These are phyloP conservation scores for Araneus ventricosus DNA, from an alignment of 1,140 invertebrate species.

Conservation along the genomic window DNA sequence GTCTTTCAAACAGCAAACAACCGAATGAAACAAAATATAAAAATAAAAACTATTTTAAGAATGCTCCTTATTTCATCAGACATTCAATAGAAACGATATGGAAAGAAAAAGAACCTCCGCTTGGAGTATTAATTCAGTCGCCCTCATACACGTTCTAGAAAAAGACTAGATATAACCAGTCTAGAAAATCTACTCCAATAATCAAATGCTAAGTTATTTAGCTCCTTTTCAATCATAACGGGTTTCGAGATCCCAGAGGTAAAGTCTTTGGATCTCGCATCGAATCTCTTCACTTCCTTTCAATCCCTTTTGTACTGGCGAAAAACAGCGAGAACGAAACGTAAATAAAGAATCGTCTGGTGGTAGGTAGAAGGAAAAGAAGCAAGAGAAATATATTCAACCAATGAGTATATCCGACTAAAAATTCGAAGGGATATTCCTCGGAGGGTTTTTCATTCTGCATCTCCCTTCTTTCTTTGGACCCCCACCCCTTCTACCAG, in stretches of 20 bases:
- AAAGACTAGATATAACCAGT: not conserved
- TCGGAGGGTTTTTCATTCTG: slow-evolving; percentile 67
- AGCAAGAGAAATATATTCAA: slow-evolving; percentile 62
- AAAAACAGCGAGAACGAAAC: slow-evolving; percentile 53
- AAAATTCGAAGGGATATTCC: slow-evolving; percentile 72
- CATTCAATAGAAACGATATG: not conserved
- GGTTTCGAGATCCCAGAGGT: slow-evolving; percentile 18
- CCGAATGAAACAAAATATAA: not conserved
- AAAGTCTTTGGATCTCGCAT: not conserved
- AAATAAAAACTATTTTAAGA: not conserved
- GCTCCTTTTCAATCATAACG: slow-evolving; percentile 69
- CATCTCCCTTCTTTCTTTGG: not conserved
- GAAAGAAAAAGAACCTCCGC: not conserved
- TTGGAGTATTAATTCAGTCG: not conserved
- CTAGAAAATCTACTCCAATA: slow-evolving; percentile 44
- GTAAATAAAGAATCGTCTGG: slow-evolving; percentile 60
- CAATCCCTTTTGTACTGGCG: slow-evolving; percentile 49
- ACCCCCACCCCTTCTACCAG: not conserved
- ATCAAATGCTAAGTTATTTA: slow-evolving; percentile 73
- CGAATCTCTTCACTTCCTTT: slow-evolving; percentile 44
- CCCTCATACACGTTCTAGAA: not conserved
- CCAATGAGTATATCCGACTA: slow-evolving; percentile 65
- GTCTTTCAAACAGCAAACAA: slow-evolving; percentile 16
- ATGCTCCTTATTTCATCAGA: slow-evolving; percentile 13
- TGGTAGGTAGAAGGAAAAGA: not conserved